Evolutionary conservation across 2,888 invertebrate genomes (phyloP).

Genomic region (Yponomeuta evonymella): DNA sequence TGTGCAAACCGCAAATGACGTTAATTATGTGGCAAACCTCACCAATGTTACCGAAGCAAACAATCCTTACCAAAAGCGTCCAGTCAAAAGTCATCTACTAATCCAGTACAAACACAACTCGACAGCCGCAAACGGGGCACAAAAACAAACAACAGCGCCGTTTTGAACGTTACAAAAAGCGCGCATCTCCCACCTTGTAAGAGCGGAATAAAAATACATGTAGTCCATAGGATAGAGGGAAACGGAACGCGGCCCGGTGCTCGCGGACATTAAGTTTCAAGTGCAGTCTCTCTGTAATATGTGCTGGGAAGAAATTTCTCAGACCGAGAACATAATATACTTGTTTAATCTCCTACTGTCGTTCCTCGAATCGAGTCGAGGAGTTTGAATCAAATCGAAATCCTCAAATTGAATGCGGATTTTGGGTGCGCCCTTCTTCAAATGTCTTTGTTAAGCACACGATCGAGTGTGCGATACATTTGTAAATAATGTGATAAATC

Average conservation of each 20-base stretch:
- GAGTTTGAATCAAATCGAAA: not conserved
- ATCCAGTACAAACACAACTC: not conserved
- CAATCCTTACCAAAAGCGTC: too few species aligned
- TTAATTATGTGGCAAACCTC: too few species aligned
- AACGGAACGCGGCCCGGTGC: constrained; percentile 43
- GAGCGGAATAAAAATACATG: not conserved
- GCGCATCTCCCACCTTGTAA: not conserved
- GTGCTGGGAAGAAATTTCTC: constrained; percentile 7
- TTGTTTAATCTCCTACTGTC: not conserved
- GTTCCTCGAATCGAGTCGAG: not conserved
- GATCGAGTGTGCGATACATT: too few species aligned
- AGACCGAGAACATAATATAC: not conserved
- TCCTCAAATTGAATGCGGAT: too few species aligned
- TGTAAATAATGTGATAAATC: too few species aligned
- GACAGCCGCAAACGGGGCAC: not conserved
- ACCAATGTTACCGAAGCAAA: too few species aligned
- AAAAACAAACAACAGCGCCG: not conserved
- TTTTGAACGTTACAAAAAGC: constrained; percentile 1
- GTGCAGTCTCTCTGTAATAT: constrained; percentile 28
- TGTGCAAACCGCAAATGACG: too few species aligned
- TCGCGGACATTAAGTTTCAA: constrained; percentile 51
- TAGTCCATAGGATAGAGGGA: constrained; percentile 24
- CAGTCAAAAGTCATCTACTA: not conserved
- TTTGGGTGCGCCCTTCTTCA: too few species aligned
- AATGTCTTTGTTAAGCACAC: too few species aligned